Conservation (phyloP, 2,797 vertebrate species). For the Gymnothorax reevesii region DNA sequence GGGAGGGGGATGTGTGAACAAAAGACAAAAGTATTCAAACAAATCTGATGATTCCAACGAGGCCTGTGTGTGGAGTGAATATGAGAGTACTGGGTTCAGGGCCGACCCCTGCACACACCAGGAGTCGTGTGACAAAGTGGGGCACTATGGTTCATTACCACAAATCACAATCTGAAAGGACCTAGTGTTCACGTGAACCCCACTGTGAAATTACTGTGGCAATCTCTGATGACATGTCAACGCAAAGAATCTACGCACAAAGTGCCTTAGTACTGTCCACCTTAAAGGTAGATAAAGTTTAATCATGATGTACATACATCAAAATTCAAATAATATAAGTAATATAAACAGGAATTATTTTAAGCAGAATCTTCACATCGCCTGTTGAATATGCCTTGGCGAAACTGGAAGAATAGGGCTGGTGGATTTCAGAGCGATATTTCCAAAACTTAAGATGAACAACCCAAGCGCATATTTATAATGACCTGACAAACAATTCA, state of each 20-base stretch:
- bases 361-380: neutral
- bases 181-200: constrained; percentile 39
- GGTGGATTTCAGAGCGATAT: neutral
- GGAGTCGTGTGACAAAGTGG: constrained; percentile 35
- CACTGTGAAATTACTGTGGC: constrained; percentile 46
- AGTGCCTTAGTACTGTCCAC: constrained; percentile 36
- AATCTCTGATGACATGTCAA: constrained; percentile 48
- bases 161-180: constrained; percentile 42
- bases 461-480: neutral
- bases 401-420: neutral
- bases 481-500: neutral
- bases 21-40: neutral
- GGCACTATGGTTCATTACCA: constrained; percentile 43
- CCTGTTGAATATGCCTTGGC: neutral
- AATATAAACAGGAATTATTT: neutral
- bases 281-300: constrained; percentile 13
- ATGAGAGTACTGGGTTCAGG: neutral
- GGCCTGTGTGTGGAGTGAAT: neutral
- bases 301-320: neutral
- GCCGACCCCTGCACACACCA: constrained; percentile 2
- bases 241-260: constrained; percentile 41
- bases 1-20: neutral
- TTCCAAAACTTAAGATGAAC: neutral
- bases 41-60: neutral
- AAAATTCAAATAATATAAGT: neutral